phyloP scores from a whole-genome alignment of 2,797 vertebrate genomes.

The Gymnothorax javanicus region DNA sequence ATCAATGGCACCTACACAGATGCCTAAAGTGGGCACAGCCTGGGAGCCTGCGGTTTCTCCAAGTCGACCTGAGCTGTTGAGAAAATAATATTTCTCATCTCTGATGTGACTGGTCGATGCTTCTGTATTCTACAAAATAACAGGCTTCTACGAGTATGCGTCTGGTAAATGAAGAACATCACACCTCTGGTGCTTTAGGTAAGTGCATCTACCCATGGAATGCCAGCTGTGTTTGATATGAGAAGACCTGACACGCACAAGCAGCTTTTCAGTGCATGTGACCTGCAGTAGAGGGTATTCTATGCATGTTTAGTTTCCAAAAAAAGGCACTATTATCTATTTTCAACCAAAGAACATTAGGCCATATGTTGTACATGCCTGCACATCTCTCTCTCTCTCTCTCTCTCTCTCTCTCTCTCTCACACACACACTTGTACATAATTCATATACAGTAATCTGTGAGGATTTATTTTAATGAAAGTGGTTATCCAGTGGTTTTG shows the following conservation, averaged over 20 bases:
- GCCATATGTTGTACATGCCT: neutral
- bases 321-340: neutral
- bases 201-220: neutral
- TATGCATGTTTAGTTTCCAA: neutral
- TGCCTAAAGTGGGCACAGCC: neutral
- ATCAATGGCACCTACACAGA: neutral
- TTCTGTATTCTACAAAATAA: neutral
- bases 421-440: neutral
- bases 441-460: neutral
- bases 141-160: neutral
- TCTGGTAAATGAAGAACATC: constrained; percentile 8
- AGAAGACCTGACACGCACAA: constrained; percentile 15
- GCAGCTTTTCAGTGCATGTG: neutral
- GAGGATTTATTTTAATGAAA: neutral
- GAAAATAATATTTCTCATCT: neutral
- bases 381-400: neutral
- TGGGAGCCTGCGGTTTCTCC: neutral
- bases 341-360: neutral
- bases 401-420: neutral
- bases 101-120: neutral
- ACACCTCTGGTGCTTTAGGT: neutral
- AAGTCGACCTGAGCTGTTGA: neutral
- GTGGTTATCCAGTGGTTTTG: neutral
- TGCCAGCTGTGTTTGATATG: neutral
- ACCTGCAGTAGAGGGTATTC: neutral